Conservation (phyloP, 2,888 invertebrate species). For the Empis stercorea region DNA sequence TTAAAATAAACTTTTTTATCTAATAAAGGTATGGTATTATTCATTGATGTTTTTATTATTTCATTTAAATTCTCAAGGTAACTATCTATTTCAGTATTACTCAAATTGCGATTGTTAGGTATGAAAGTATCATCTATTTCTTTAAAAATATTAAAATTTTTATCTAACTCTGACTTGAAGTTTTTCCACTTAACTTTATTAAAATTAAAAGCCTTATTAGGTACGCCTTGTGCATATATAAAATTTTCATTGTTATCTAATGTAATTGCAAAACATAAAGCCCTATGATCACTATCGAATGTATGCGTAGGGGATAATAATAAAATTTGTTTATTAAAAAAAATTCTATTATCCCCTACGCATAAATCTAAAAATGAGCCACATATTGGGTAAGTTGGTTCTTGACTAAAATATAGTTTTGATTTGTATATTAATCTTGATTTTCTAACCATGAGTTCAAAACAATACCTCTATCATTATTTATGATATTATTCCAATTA, state of each 20-base stretch:
- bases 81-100: neutral
- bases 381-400: neutral
- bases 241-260: neutral
- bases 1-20: too few species aligned
- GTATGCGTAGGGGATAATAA: neutral
- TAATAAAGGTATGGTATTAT: neutral
- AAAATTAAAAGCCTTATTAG: neutral
- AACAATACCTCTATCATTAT: neutral
- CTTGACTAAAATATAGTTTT: neutral
- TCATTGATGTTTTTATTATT: neutral
- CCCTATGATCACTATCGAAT: conserved; percentile 1
- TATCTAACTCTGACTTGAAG: neutral
- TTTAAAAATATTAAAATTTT: neutral
- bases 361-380: neutral
- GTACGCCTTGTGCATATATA: neutral
- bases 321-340: neutral
- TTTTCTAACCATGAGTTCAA: neutral
- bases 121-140: neutral
- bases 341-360: neutral
- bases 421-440: neutral
- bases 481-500: neutral
- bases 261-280: neutral
- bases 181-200: neutral
- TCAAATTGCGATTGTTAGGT: neutral
- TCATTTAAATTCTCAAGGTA: neutral